phyloP scores from a whole-genome alignment of 2,113 vertebrate genomes.

The Asarcornis scutulata region DNA sequence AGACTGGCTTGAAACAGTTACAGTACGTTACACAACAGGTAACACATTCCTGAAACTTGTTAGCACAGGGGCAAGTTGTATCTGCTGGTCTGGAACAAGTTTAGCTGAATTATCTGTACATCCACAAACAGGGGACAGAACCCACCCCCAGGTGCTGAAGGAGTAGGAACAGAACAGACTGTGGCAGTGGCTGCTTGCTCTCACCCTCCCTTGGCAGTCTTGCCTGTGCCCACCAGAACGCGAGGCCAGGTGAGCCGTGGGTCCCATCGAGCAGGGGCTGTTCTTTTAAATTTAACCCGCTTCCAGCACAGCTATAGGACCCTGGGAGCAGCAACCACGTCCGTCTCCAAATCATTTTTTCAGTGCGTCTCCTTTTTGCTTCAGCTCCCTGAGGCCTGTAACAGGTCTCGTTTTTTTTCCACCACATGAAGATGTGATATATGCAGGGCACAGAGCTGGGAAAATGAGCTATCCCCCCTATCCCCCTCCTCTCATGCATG shows the following conservation, averaged over 20 bases:
- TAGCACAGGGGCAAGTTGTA: not conserved
- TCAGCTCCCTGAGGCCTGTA: not conserved
- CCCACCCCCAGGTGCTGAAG: rapidly evolving
- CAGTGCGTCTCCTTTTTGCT: not conserved
- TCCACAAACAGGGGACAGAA: not conserved
- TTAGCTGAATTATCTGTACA: rapidly evolving
- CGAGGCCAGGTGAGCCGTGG: not conserved
- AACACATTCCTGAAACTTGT: not conserved
- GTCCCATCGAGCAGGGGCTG: not conserved
- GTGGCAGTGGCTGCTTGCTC: rapidly evolving
- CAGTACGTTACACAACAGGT: not conserved
- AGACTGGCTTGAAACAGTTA: not conserved
- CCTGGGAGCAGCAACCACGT: not conserved
- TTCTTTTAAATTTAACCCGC: not conserved
- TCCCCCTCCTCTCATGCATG: not conserved
- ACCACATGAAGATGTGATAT: rapidly evolving
- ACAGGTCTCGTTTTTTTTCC: not conserved
- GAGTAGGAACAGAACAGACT: not conserved
- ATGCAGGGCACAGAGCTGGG: not conserved
- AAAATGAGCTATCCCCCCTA: not conserved
- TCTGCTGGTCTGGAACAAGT: not conserved
- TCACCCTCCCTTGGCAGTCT: not conserved
- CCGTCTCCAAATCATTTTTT: rapidly evolving
- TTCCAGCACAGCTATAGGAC: not conserved
- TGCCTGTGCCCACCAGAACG: not conserved